Evolutionary conservation across 2,113 vertebrate species (phyloP).

Genomic region (Entelurus aequoreus): DNA sequence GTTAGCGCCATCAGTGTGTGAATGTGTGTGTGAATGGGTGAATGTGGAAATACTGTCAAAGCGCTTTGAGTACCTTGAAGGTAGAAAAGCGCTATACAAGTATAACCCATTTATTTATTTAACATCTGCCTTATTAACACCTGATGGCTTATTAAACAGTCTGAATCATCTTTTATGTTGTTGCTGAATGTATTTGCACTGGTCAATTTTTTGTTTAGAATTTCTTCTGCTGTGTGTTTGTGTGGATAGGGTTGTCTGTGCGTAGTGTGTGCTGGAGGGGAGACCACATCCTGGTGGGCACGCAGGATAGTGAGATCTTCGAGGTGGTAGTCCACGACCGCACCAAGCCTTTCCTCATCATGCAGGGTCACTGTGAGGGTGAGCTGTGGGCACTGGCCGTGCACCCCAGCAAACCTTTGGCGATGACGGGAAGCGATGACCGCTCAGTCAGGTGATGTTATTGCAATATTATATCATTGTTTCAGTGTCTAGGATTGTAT

Average conservation of each 20-base stretch:
- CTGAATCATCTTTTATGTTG: slow-evolving; percentile 32
- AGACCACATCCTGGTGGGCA: slow-evolving; percentile 95
- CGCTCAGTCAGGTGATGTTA: slow-evolving; percentile 86
- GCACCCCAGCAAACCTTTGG: slow-evolving; percentile 94
- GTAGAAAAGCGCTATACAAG: too few species aligned
- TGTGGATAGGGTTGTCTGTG: slow-evolving; percentile 84
- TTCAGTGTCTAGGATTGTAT: background rate
- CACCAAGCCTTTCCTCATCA: slow-evolving; percentile 96
- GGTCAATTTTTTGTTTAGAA: background rate
- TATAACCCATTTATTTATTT: too few species aligned
- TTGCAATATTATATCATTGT: background rate
- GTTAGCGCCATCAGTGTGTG: too few species aligned
- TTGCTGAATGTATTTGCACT: slow-evolving; percentile 4
- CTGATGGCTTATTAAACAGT: slow-evolving; percentile 33
- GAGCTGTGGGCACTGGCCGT: slow-evolving; percentile 97
- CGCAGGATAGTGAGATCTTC: slow-evolving; percentile 98
- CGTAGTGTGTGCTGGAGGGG: slow-evolving; percentile 97
- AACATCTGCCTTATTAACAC: slow-evolving; percentile 19
- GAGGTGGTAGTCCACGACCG: slow-evolving; percentile 98
- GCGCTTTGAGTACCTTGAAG: too few species aligned
- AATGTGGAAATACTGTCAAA: too few species aligned
- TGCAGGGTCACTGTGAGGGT: slow-evolving; percentile 98
- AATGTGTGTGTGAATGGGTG: too few species aligned
- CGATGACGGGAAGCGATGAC: slow-evolving; percentile 96
- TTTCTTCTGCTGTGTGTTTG: slow-evolving; percentile 18